Evolutionary conservation across 2,797 vertebrate species (phyloP).

Genomic region (Anniella stebbinsi): DNA sequence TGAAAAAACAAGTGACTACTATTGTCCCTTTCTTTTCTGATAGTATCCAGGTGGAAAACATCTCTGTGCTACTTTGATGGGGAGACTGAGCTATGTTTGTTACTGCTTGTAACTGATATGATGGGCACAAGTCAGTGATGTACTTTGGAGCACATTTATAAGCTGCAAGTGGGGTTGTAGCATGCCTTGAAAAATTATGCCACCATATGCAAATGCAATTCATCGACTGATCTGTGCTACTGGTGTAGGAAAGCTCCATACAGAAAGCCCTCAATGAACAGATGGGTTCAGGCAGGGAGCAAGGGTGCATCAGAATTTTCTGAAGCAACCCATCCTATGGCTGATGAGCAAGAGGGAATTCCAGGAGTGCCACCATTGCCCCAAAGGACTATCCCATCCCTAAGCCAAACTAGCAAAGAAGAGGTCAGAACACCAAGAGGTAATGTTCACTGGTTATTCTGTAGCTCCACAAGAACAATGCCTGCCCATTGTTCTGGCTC

Average conservation of each 20-base stretch:
- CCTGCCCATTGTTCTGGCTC: not conserved
- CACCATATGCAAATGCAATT: not conserved
- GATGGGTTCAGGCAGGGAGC: not conserved
- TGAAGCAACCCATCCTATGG: not conserved
- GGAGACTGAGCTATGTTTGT: not conserved
- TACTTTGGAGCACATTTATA: not conserved
- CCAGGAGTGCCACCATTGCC: not conserved
- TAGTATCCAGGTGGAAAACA: not conserved
- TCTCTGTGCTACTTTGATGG: not conserved
- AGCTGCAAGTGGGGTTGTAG: not conserved
- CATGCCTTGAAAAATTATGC: not conserved
- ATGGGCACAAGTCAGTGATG: not conserved
- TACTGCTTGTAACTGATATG: not conserved
- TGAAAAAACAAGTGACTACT: not conserved
- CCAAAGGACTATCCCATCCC: not conserved
- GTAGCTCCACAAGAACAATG: not conserved
- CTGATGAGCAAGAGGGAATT: not conserved
- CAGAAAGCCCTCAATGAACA: not conserved
- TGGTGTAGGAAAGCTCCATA: not conserved
- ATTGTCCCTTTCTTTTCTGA: conserved; percentile 11
- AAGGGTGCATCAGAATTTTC: not conserved
- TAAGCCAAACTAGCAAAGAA: not conserved
- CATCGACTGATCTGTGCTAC: not conserved
- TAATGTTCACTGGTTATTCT: not conserved
- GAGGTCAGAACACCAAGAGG: not conserved